A percentile compares a stretch with the other conserved stretches of the same genome.
Conservation (phyloP, 2,113 vertebrate species). For the Psophia crepitans region DNA sequence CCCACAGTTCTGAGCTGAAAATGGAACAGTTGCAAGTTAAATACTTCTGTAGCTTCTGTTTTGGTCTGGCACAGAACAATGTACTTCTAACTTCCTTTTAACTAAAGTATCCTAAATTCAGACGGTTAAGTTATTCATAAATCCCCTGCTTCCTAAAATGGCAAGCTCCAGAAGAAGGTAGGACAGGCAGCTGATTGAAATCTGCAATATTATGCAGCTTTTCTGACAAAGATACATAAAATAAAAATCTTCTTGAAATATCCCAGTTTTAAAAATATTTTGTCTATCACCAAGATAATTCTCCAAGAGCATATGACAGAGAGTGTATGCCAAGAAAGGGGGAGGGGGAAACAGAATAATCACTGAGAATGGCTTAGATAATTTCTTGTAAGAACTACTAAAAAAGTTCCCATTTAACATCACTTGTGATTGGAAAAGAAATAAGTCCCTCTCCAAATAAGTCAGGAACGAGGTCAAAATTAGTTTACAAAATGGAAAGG, state of each 20-base stretch:
- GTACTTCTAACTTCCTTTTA: constrained; percentile 24
- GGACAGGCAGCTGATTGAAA: constrained; percentile 58
- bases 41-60: constrained; percentile 25
- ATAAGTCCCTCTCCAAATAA: not conserved
- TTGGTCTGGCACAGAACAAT: constrained; percentile 20
- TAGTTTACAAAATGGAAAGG: not conserved
- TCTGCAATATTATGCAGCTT: constrained; percentile 54
- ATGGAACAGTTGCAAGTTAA: constrained; percentile 62
- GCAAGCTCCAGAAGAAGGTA: constrained; percentile 52
- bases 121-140: constrained; percentile 43
- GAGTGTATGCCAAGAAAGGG: constrained; percentile 22
- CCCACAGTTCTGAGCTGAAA: constrained; percentile 71
- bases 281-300: constrained; percentile 38
- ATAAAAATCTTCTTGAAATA: constrained; percentile 54
- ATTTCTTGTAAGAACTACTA: not conserved
- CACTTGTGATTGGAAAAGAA: not conserved
- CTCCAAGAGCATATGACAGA: constrained; percentile 51
- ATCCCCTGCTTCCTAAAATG: constrained; percentile 45
- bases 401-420: not conserved
- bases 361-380: not conserved
- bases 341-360: constrained; percentile 17
- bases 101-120: not conserved
- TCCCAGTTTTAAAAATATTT: constrained; percentile 57
- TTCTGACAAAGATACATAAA: constrained; percentile 34
- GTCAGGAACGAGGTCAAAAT: not conserved